A percentile compares a stretch with the other conserved stretches of the same genome.
phyloP scores from a whole-genome alignment of 2,113 vertebrate species.

The Elachura formosa region DNA sequence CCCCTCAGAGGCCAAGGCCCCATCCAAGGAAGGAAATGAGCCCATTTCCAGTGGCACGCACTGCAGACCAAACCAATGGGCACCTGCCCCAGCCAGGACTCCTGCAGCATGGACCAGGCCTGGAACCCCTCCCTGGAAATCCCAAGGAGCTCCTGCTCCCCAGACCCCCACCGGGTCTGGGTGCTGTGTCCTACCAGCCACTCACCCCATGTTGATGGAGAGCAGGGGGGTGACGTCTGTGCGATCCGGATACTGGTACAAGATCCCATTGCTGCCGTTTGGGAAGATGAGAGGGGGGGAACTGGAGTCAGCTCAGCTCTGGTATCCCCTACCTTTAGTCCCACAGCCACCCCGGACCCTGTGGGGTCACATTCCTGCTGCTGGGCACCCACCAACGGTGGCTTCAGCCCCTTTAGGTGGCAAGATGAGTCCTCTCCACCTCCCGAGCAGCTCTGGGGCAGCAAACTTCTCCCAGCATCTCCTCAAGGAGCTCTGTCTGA shows the following conservation, averaged over 20 bases:
- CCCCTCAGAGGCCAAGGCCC: background rate
- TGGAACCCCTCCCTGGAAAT: background rate
- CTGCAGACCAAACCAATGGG: rapidly evolving
- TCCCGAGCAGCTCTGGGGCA: background rate
- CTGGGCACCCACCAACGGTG: background rate
- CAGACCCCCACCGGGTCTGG: rapidly evolving
- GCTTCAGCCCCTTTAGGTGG: background rate
- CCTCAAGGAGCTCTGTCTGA: background rate
- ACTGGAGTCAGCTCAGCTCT: background rate
- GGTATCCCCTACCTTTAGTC: background rate
- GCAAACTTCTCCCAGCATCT: background rate
- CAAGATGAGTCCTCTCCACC: background rate
- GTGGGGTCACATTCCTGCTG: background rate
- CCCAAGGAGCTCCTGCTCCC: background rate
- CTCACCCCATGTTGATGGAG: slow-evolving; percentile 95
- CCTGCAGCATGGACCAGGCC: rapidly evolving
- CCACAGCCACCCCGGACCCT: background rate
- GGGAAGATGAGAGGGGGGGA: background rate
- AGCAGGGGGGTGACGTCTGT: slow-evolving; percentile 84
- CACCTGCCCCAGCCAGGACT: background rate
- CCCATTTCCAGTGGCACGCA: background rate
- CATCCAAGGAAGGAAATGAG: background rate
- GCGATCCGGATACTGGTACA: slow-evolving; percentile 90
- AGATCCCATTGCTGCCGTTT: slow-evolving; percentile 81
- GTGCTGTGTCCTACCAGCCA: rapidly evolving